These are phyloP conservation scores for Oligia strigilis DNA, from an alignment of 2,888 invertebrate genomes.

Conservation along the genomic window DNA sequence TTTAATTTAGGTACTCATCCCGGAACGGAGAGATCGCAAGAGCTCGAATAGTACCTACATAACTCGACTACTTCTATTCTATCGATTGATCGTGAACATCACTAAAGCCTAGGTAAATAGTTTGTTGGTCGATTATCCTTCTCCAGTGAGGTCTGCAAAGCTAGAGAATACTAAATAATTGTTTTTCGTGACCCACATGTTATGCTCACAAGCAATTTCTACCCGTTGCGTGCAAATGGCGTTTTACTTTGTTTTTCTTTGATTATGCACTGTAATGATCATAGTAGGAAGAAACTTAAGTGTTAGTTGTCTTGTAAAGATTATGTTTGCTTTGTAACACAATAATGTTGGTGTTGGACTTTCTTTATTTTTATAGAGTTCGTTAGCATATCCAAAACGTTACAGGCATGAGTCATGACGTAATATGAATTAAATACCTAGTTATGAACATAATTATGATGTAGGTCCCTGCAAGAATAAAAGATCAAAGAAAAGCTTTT, in stretches of 20 bases:
- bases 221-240: conserved; percentile 49
- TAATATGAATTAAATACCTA: not conserved
- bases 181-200: conserved; percentile 75
- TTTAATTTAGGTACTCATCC: no score
- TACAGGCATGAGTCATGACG: not conserved
- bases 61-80: conserved; percentile 1
- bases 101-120: conserved; percentile 32
- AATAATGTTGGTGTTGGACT: not conserved
- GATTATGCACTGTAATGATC: conserved; percentile 10
- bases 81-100: conserved; percentile 48
- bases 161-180: conserved; percentile 69
- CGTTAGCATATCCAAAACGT: not conserved
- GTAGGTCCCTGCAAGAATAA: conserved; percentile 1
- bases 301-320: not conserved
- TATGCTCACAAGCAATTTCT: conserved; percentile 52
- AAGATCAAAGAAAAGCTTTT: conserved; percentile 48
- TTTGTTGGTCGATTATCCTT: conserved; percentile 46
- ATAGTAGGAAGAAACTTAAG: conserved; percentile 16
- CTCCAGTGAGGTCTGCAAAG: conserved; percentile 42
- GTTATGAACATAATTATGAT: conserved; percentile 5
- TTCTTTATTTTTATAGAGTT: not conserved
- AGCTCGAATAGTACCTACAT: not conserved
- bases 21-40: no score
- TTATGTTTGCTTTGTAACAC: conserved; percentile 13
- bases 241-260: conserved; percentile 21